phyloP scores from a whole-genome alignment of 2,888 invertebrate genomes.

The Ethmia dodecea region DNA sequence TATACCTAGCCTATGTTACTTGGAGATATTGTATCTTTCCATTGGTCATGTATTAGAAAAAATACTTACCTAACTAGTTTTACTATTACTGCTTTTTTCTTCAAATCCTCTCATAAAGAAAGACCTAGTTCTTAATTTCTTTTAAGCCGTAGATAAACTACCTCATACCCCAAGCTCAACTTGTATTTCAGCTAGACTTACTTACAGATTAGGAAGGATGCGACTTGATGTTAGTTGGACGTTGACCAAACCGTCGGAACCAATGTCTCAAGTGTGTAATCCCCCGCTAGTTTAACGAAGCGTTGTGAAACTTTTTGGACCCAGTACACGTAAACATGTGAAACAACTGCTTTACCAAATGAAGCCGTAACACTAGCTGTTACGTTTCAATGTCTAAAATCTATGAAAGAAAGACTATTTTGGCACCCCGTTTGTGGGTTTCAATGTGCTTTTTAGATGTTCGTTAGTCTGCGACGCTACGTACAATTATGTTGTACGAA shows the following conservation, averaged over 20 bases:
- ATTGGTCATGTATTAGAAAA: too few species aligned
- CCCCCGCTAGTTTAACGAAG: slow-evolving; percentile 60
- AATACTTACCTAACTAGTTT: too few species aligned
- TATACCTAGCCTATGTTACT: too few species aligned
- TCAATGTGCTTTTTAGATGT: slow-evolving; percentile 37
- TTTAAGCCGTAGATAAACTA: too few species aligned
- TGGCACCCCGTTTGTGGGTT: slow-evolving; percentile 38
- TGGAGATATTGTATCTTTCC: too few species aligned
- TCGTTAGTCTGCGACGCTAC: not conserved
- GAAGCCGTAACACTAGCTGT: slow-evolving; percentile 24
- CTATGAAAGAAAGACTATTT: slow-evolving; percentile 18
- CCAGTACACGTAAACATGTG: slow-evolving; percentile 48
- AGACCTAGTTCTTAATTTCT: too few species aligned
- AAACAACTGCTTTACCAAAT: slow-evolving; percentile 23
- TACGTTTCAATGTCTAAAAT: slow-evolving; percentile 21
- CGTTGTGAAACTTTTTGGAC: slow-evolving; percentile 57
- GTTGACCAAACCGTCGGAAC: slow-evolving; percentile 36
- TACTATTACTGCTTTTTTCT: too few species aligned
- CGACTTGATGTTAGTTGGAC: too few species aligned
- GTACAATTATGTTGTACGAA: not conserved
- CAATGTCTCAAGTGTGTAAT: slow-evolving; percentile 49
- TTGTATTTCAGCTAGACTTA: too few species aligned
- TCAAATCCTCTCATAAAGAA: too few species aligned
- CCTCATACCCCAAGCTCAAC: too few species aligned
- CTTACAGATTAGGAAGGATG: too few species aligned